Conservation (phyloP, 2,888 invertebrate species). For the Bedellia somnulentella region DNA sequence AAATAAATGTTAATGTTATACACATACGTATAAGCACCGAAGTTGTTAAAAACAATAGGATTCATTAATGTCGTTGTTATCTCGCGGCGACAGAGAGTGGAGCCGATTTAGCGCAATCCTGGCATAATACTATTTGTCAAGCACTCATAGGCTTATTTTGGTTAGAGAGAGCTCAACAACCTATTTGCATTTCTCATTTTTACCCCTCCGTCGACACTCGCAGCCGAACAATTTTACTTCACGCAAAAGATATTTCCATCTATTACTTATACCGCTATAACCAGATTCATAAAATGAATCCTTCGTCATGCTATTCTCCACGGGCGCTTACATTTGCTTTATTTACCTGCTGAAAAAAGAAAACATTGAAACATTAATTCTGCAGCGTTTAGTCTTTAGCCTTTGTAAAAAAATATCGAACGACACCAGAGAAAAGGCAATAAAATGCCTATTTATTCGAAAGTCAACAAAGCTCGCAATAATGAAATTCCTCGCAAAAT, state of each 20-base stretch:
- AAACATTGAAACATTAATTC: conserved; percentile 2
- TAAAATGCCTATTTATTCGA: conserved; percentile 54
- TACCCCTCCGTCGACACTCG: conserved; percentile 36
- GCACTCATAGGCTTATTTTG: conserved; percentile 39
- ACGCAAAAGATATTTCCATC: conserved; percentile 21
- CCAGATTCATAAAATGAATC: conserved; percentile 8
- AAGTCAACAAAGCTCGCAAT: conserved; percentile 44
- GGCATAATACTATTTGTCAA: conserved; percentile 40
- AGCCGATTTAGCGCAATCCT: conserved; percentile 29
- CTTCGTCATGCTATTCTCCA: not conserved
- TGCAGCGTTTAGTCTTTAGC: not conserved
- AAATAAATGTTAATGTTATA: too few relatives aligned
- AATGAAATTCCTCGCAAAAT: conserved; percentile 55
- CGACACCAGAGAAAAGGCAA: conserved; percentile 37
- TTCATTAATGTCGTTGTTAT: conserved; percentile 23
- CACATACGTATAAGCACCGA: too few relatives aligned
- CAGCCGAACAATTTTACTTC: conserved; percentile 36
- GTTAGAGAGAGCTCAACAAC: conserved; percentile 32
- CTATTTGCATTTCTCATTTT: conserved; percentile 56
- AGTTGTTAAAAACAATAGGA: too few relatives aligned
- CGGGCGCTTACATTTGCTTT: not conserved
- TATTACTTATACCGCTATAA: conserved; percentile 11
- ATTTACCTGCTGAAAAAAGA: too few relatives aligned
- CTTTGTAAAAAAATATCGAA: conserved; percentile 24
- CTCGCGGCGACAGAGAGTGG: conserved; percentile 13